These are phyloP conservation scores for Echeneis naucrates DNA, from an alignment of 2,797 vertebrate genomes.

Conservation along the genomic window DNA sequence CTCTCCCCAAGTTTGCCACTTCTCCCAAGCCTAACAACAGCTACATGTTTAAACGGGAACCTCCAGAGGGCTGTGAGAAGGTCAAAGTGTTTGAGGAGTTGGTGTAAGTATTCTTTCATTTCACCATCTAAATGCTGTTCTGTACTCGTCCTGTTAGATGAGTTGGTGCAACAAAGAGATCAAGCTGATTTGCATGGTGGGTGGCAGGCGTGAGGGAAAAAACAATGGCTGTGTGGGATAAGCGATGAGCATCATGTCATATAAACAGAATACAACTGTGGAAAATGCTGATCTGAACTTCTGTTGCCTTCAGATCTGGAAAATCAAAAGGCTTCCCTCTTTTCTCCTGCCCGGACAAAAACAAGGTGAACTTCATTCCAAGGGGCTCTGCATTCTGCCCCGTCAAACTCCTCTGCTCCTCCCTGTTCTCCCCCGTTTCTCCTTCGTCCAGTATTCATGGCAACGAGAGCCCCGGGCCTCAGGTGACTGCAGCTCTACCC, in stretches of 20 bases:
- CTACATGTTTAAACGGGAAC: constrained; percentile 99
- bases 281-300: not conserved
- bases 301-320: constrained; percentile 84
- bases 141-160: not conserved
- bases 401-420: constrained; percentile 92
- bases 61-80: constrained; percentile 98
- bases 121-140: not conserved
- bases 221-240: not conserved
- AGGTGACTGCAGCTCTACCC: constrained; percentile 73
- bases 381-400: constrained; percentile 98
- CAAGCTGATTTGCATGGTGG: constrained; percentile 41
- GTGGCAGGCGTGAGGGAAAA: constrained; percentile 22
- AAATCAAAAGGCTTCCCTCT: constrained; percentile 93
- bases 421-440: constrained; percentile 85
- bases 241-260: not conserved
- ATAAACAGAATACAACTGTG: not conserved
- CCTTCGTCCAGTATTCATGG: constrained; percentile 71
- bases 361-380: constrained; percentile 98
- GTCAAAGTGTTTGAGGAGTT: constrained; percentile 99
- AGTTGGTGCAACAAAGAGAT: constrained; percentile 1
- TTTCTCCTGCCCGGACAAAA: constrained; percentile 98
- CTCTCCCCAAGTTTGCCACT: constrained; percentile 96
- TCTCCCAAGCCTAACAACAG: constrained; percentile 99
- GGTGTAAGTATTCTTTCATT: constrained; percentile 87
- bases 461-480: constrained; percentile 62